These are phyloP conservation scores for Oreochromis aureus DNA, from an alignment of 2,113 vertebrate genomes.

Conservation along the genomic window DNA sequence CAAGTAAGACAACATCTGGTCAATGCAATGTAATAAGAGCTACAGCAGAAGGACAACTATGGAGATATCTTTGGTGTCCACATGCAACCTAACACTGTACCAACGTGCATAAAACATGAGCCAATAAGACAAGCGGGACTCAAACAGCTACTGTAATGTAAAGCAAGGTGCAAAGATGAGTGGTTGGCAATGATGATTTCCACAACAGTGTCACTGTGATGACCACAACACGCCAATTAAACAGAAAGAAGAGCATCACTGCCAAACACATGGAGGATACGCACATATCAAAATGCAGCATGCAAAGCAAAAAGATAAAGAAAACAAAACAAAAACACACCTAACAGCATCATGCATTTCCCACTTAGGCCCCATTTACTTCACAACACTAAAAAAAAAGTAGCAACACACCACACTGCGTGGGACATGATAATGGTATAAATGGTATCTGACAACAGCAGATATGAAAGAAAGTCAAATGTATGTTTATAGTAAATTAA, in stretches of 20 bases:
- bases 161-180: constrained; percentile 33
- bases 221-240: constrained; percentile 9
- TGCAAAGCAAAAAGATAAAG: neutral
- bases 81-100: constrained; percentile 1
- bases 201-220: neutral
- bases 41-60: neutral
- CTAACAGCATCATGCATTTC: constrained; percentile 25
- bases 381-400: constrained; percentile 18
- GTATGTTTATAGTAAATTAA: neutral
- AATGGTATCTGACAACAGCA: neutral
- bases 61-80: neutral
- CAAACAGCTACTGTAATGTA: neutral
- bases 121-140: neutral
- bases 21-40: neutral
- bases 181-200: constrained; percentile 42
- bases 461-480: neutral
- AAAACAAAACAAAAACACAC: neutral
- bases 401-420: neutral
- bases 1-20: neutral
- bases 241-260: constrained; percentile 8
- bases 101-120: constrained; percentile 15
- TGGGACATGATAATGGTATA: neutral
- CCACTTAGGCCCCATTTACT: constrained; percentile 52
- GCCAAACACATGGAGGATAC: constrained; percentile 36
- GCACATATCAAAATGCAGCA: neutral